Percentiles rank a stretch among this genome's conserved stretches.
These are phyloP conservation scores for Hemibagrus wyckioides DNA, from an alignment of 2,113 vertebrate species.

Conservation along the genomic window DNA sequence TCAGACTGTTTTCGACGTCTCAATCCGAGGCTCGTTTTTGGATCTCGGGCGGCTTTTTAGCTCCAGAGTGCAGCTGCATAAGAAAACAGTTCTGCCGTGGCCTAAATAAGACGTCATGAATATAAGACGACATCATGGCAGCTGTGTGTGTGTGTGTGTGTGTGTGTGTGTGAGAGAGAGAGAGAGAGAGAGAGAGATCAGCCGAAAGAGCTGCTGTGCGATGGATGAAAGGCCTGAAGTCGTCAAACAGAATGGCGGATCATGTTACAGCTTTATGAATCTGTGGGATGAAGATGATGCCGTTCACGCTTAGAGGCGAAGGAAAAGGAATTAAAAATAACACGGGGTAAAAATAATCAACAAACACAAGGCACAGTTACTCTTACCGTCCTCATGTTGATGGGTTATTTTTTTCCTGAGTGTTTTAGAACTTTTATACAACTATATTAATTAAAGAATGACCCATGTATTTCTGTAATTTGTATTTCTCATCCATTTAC, in stretches of 20 bases:
- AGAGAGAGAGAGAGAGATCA: not conserved
- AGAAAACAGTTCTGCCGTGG: constrained; percentile 74
- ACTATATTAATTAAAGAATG: not conserved
- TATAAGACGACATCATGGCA: constrained; percentile 32
- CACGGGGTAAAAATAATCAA: not conserved
- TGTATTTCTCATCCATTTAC: not conserved
- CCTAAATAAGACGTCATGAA: constrained; percentile 74
- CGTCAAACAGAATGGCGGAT: constrained; percentile 20
- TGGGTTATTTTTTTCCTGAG: not conserved
- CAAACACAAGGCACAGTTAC: not conserved
- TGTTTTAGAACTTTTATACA: not conserved
- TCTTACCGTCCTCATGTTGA: not conserved
- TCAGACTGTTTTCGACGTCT: constrained; percentile 76
- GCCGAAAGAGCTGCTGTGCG: not conserved
- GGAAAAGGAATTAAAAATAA: not conserved
- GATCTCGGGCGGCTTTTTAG: constrained; percentile 57
- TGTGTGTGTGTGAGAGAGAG: not conserved
- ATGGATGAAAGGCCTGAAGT: constrained; percentile 25
- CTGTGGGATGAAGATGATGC: not conserved
- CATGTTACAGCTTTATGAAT: constrained; percentile 2
- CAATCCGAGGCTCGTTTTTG: constrained; percentile 69
- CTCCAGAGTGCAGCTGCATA: constrained; percentile 64
- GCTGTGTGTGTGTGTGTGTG: not conserved
- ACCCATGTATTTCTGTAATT: too few species aligned
- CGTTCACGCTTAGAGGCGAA: not conserved